These are phyloP conservation scores for Rhagoletis zephyria DNA, from an alignment of 1,140 invertebrate species.

Conservation along the genomic window DNA sequence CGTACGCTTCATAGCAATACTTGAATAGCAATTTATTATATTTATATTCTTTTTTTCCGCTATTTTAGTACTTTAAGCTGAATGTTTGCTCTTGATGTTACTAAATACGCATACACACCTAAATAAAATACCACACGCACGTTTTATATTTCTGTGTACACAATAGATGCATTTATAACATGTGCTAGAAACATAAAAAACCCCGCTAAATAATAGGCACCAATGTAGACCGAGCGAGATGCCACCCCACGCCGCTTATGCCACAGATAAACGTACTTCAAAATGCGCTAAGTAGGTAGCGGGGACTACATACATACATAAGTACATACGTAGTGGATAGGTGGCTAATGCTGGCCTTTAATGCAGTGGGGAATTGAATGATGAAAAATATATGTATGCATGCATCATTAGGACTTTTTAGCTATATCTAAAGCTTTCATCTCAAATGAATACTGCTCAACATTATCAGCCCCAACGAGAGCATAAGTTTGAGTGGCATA, in stretches of 20 bases:
- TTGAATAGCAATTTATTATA: slow-evolving; percentile 18
- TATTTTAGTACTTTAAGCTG: neutral
- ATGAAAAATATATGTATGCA: neutral
- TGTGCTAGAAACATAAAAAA: neutral
- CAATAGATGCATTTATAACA: neutral
- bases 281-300: neutral
- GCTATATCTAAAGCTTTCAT: neutral
- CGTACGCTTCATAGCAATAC: neutral
- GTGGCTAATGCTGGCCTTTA: too few species aligned
- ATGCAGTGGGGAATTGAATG: neutral
- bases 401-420: neutral
- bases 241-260: neutral
- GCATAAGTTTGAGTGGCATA: neutral
- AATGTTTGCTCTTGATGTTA: neutral
- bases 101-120: neutral
- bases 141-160: neutral
- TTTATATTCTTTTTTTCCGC: neutral
- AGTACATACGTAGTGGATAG: too few species aligned
- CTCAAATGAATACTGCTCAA: neutral
- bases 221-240: neutral
- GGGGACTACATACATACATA: neutral
- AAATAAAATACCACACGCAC: neutral
- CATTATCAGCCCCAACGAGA: neutral
- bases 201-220: neutral
- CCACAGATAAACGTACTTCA: slow-evolving; percentile 20